phyloP scores from a whole-genome alignment of 1,140 invertebrate genomes.

The Zaprionus camerounensis region DNA sequence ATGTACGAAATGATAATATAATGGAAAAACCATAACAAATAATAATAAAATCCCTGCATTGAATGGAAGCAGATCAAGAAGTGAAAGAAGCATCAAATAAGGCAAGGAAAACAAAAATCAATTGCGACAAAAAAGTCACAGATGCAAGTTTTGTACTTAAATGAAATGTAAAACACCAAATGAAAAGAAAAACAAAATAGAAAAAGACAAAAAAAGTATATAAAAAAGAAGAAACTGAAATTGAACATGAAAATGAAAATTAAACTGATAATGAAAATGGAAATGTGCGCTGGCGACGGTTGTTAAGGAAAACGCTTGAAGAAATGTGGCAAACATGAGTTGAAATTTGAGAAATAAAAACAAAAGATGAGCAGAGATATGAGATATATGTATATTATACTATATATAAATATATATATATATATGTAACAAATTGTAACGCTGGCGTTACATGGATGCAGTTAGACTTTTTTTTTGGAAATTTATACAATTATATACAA shows the following conservation, averaged over 20 bases:
- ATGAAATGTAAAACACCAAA: slow-evolving; percentile 71
- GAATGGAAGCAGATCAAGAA: slow-evolving; percentile 10
- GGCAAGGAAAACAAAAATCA: slow-evolving; percentile 7
- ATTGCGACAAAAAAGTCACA: slow-evolving; percentile 15
- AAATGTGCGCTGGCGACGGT: slow-evolving; percentile 69
- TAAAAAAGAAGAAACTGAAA: slow-evolving; percentile 33
- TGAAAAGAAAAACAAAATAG: slow-evolving; percentile 33
- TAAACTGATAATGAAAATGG: slow-evolving; percentile 6
- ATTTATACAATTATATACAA: slow-evolving; percentile 55
- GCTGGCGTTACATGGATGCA: slow-evolving; percentile 55
- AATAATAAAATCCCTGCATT: slow-evolving; percentile 9
- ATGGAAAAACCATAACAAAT: not conserved
- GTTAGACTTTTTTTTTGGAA: slow-evolving; percentile 48
- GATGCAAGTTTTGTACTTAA: slow-evolving; percentile 68
- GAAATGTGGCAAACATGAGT: slow-evolving; percentile 22
- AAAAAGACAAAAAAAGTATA: slow-evolving; percentile 17
- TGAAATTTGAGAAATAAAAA: slow-evolving; percentile 15
- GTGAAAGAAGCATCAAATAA: not conserved
- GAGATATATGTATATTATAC: slow-evolving; percentile 38
- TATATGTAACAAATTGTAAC: slow-evolving; percentile 33
- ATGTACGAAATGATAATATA: slow-evolving; percentile 18
- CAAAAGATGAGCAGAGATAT: slow-evolving; percentile 32
- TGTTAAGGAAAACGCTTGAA: slow-evolving; percentile 51
- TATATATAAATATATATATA: slow-evolving; percentile 35
- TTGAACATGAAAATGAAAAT: slow-evolving; percentile 11